phyloP scores from a whole-genome alignment of 92 coral and sea anemone species.

The Pocillopora meandrina region DNA sequence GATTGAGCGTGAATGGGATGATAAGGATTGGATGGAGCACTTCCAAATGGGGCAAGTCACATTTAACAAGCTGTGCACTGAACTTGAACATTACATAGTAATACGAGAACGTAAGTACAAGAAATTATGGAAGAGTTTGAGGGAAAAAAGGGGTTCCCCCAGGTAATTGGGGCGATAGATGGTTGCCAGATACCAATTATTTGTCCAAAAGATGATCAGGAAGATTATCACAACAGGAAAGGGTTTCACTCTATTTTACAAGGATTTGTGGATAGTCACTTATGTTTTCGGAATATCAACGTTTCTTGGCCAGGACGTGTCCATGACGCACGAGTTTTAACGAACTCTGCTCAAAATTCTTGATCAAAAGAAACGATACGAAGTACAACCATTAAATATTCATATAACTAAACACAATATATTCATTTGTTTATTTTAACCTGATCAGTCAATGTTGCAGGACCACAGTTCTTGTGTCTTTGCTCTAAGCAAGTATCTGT shows the following conservation, averaged over 20 bases:
- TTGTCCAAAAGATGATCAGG: conserved; percentile 12
- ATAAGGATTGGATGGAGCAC: conserved; percentile 28
- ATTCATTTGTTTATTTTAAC: background rate
- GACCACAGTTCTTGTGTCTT: no score
- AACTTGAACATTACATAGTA: conserved; percentile 23
- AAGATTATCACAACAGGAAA: conserved; percentile 28
- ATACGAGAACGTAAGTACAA: background rate
- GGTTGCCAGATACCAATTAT: background rate
- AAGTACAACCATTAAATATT: background rate
- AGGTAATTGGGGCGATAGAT: background rate
- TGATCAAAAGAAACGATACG: background rate
- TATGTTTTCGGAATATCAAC: conserved; percentile 21
- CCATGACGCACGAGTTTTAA: conserved; percentile 5
- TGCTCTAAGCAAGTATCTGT: no score
- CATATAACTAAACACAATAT: background rate
- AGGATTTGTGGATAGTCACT: conserved; percentile 17
- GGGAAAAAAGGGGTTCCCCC: background rate
- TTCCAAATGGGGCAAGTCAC: conserved; percentile 19
- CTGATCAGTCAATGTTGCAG: background rate
- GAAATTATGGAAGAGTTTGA: conserved; percentile 20
- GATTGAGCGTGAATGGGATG: conserved; percentile 8
- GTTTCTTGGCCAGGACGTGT: conserved; percentile 32
- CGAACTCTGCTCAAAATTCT: background rate
- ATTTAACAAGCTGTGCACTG: conserved; percentile 9
- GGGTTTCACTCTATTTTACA: conserved; percentile 12